Evolutionary conservation across 2,113 vertebrate genomes (phyloP).

Genomic region (Anser cygnoides): DNA sequence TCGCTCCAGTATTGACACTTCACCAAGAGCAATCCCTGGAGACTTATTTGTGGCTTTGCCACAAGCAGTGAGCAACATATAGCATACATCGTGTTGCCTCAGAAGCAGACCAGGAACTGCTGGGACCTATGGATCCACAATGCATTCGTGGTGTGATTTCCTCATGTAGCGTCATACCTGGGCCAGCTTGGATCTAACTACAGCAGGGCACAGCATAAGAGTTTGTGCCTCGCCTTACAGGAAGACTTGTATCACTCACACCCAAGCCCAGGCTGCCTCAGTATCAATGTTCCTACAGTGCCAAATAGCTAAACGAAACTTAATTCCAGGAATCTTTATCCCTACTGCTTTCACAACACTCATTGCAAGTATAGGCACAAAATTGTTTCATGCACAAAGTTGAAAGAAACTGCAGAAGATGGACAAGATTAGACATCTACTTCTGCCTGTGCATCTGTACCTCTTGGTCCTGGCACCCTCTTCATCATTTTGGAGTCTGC

Average conservation of each 20-base stretch:
- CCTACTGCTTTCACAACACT: not conserved
- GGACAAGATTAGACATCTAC: not conserved
- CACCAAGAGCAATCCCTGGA: not conserved
- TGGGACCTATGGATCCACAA: not conserved
- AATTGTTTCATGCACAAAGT: not conserved
- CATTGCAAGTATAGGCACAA: not conserved
- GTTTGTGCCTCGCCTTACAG: not conserved
- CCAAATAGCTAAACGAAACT: not conserved
- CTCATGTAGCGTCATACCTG: not conserved
- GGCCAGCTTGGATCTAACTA: not conserved
- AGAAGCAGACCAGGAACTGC: not conserved
- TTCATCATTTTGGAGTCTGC: not conserved
- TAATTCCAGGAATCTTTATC: not conserved
- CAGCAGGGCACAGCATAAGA: not conserved
- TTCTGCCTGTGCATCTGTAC: not conserved
- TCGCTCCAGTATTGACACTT: not conserved
- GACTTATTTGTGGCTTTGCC: not conserved
- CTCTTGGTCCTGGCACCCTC: not conserved
- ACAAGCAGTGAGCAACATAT: not conserved
- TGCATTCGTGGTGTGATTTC: not conserved
- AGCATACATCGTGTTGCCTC: not conserved
- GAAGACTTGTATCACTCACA: not conserved
- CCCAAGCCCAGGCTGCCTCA: not conserved
- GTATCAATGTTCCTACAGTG: not conserved
- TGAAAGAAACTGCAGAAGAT: not conserved